Percentiles rank a stretch among this genome's conserved stretches.
These are phyloP conservation scores for Oryzaephilus surinamensis DNA, from an alignment of 1,140 invertebrate species.

Conservation along the genomic window DNA sequence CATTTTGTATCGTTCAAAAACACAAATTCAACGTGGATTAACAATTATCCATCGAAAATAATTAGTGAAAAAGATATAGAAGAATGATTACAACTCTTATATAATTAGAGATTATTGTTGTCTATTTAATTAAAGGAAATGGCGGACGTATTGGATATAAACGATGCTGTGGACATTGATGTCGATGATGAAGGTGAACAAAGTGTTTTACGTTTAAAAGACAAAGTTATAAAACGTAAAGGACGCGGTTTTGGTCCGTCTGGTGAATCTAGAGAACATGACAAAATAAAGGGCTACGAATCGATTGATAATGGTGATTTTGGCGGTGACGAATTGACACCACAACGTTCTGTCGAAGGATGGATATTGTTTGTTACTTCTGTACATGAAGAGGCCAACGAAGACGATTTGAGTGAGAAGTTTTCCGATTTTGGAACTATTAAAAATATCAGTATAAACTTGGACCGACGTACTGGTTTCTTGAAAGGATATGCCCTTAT, in stretches of 20 bases:
- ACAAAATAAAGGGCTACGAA: conserved; percentile 73
- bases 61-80: too few species aligned
- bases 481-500: too few species aligned
- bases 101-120: too few species aligned
- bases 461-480: conserved; percentile 95
- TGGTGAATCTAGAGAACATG: conserved; percentile 54
- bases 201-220: conserved; percentile 83
- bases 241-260: conserved; percentile 85
- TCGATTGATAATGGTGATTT: conserved; percentile 72
- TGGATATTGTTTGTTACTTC: conserved; percentile 98
- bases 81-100: too few species aligned
- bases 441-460: conserved; percentile 93
- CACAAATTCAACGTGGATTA: too few species aligned
- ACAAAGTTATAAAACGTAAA: conserved; percentile 89
- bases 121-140: too few species aligned
- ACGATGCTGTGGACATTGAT: conserved; percentile 51
- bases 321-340: conserved; percentile 47
- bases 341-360: conserved; percentile 70
- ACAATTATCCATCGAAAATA: too few species aligned
- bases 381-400: conserved; percentile 95
- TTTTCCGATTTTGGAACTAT: conserved; percentile 97
- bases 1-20: too few species aligned
- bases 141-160: conserved; percentile 48
- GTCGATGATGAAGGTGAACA: conserved; percentile 58
- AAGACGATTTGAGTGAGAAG: conserved; percentile 94